Conservation (phyloP, 2,888 invertebrate species). For the Oligia latruncula region DNA sequence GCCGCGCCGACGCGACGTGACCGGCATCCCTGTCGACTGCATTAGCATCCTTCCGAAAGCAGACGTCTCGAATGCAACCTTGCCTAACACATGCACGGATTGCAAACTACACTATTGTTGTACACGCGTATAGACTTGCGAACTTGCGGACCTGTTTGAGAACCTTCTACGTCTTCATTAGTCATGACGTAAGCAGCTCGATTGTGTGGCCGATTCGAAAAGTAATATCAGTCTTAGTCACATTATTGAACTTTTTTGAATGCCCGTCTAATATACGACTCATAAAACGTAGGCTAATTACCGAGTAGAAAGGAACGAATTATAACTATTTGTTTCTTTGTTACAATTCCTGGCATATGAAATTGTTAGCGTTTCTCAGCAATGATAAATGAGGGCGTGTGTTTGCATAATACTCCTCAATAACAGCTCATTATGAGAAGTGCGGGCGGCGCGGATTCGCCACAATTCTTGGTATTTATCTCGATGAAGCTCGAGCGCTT, state of each 20-base stretch:
- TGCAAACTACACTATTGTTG: conserved; percentile 59
- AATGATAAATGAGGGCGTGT: conserved; percentile 43
- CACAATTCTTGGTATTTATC: conserved; percentile 57
- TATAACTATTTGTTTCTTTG: conserved; percentile 30
- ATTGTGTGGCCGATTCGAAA: conserved; percentile 37
- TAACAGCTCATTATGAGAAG: conserved; percentile 41
- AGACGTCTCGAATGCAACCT: conserved; percentile 68
- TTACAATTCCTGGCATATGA: conserved; percentile 27
- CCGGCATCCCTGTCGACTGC: conserved; percentile 68
- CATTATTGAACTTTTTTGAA: conserved; percentile 1
- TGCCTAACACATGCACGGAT: conserved; percentile 66
- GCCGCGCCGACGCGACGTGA: conserved; percentile 73
- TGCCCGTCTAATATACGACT: conserved; percentile 1
- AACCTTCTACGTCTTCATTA: conserved; percentile 26
- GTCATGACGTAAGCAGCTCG: conserved; percentile 6
- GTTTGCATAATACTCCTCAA: conserved; percentile 40
- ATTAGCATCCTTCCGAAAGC: conserved; percentile 66
- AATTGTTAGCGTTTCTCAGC: conserved; percentile 30
- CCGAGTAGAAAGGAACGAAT: conserved; percentile 11
- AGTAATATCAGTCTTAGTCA: conserved; percentile 17
- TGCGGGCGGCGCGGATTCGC: conserved; percentile 23
- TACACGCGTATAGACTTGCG: conserved; percentile 6
- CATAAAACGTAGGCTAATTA: conserved; percentile 31
- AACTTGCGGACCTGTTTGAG: neutral
- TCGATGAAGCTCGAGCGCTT: conserved; percentile 51